Conservation (phyloP, 2,797 vertebrate species). For the Chrosomus eos region DNA sequence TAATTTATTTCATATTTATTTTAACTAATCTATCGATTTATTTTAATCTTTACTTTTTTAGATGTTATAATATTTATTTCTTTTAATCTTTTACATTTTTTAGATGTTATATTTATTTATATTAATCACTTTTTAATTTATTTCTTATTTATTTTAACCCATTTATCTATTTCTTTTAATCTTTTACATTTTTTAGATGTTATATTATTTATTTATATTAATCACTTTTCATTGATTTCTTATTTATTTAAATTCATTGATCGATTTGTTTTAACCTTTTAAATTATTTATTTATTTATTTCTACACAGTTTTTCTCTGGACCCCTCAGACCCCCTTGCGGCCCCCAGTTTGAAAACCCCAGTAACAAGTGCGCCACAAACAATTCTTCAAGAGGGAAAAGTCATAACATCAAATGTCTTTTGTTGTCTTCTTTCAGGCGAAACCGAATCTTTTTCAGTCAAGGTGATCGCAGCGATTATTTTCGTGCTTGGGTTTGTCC, state of each 20-base stretch:
- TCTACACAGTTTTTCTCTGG: not conserved
- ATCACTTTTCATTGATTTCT: not conserved
- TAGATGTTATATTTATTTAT: not conserved
- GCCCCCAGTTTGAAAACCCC: not conserved
- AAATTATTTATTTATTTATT: not conserved
- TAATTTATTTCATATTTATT: not conserved
- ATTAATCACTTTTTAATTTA: not conserved
- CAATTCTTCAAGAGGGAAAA: not conserved
- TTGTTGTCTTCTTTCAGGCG: constrained; percentile 9
- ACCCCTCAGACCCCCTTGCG: not conserved
- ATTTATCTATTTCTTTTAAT: not conserved
- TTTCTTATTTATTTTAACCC: not conserved
- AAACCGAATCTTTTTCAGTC: not conserved
- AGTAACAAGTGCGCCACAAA: not conserved
- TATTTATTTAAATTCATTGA: not conserved
- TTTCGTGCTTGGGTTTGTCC: not conserved
- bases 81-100: not conserved
- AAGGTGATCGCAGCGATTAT: not conserved
- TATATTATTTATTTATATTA: not conserved
- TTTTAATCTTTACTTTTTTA: not conserved
- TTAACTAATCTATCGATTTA: not conserved
- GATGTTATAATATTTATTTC: not conserved
- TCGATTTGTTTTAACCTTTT: not conserved
- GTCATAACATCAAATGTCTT: not conserved
- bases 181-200: not conserved